Evolutionary conservation across 1,140 invertebrate genomes (phyloP), one percentile per base, ranked within the genome.

Genomic region (Drosophila melanica): DNA sequence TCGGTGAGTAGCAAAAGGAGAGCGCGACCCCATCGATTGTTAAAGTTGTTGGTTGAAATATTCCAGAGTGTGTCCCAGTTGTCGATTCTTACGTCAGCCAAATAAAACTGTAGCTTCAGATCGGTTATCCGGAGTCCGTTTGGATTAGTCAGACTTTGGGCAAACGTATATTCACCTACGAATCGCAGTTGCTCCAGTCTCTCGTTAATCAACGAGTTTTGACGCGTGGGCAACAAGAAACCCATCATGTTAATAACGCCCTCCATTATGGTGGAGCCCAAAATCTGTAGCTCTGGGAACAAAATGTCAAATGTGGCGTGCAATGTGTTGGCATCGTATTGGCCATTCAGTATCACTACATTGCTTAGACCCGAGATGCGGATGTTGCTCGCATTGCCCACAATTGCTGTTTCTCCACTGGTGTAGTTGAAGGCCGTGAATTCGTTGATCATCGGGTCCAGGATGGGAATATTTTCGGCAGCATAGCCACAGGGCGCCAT

Each of bases 1-100:
- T 81, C 23, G 0, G 58, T 67, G 6, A 58, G 39, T 1, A 82
- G 51, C 0, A 63, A 47, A 3, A 54, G 3, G 0, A 66, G 11
- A 6, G 70, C 42, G 50, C 68, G 42, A 2, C 42, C 47, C 6
- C 11, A 58, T 1, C 45, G 16, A 35, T 90, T 86, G 18, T 41
- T 54, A 16, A 82, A 82, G 20, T 82, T 75, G 69, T 90, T 90
- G 41, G 37, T 37, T 0, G 87, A 62, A 51, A 86, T 80, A 47
- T 68, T 64, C 85, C 68, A 77, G 33, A 90, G 35, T 0, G 63
- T 48, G 50, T 90, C 85, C 87, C 87, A 86, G 68, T 82, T 90
- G 30, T 90, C 69, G 2, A 73, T 37, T 7, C 53, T 53, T 0
- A 75, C 51, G 18, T 75, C 75, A 2, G 65, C 79, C 58, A 90